Percentiles rank a stretch among this genome's conserved stretches.
These are phyloP conservation scores for Vollenhovia emeryi DNA, from an alignment of 1,140 invertebrate species.

Conservation along the genomic window DNA sequence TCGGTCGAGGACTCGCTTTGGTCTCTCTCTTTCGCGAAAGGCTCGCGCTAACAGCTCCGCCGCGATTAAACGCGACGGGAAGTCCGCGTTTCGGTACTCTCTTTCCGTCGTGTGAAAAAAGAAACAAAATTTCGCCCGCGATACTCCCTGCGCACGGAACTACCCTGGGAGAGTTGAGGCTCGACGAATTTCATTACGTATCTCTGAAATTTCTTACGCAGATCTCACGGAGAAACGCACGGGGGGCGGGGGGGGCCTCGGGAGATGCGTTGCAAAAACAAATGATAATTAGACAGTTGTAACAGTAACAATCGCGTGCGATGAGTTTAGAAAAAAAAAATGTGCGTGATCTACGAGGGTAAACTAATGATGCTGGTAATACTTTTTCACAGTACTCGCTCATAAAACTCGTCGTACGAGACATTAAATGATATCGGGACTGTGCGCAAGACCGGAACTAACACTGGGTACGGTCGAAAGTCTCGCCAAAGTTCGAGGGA, in stretches of 20 bases:
- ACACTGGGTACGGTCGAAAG: background rate
- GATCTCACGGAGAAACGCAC: conserved; percentile 15
- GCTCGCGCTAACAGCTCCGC: background rate
- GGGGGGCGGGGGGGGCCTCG: no score
- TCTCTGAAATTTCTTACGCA: background rate
- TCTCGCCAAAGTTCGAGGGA: background rate
- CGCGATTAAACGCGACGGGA: background rate
- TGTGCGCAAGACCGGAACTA: background rate
- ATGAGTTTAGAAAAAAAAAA: conserved; percentile 33
- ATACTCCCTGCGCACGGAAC: background rate
- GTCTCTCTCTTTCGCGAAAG: background rate
- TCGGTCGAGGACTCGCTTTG: background rate
- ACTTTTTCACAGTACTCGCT: conserved; percentile 80
- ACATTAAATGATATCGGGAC: background rate
- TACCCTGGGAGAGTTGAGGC: background rate
- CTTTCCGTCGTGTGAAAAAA: background rate
- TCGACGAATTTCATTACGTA: background rate
- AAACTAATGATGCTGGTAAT: conserved; percentile 71
- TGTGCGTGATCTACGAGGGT: conserved; percentile 43
- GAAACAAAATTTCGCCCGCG: background rate
- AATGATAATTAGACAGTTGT: conserved; percentile 42
- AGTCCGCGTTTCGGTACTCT: background rate
- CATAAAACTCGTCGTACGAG: conserved; percentile 8
- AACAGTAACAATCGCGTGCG: conserved; percentile 44
- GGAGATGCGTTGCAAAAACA: conserved; percentile 28